Evolutionary conservation across 2,113 vertebrate species (phyloP).

Genomic region (Daboia siamensis): DNA sequence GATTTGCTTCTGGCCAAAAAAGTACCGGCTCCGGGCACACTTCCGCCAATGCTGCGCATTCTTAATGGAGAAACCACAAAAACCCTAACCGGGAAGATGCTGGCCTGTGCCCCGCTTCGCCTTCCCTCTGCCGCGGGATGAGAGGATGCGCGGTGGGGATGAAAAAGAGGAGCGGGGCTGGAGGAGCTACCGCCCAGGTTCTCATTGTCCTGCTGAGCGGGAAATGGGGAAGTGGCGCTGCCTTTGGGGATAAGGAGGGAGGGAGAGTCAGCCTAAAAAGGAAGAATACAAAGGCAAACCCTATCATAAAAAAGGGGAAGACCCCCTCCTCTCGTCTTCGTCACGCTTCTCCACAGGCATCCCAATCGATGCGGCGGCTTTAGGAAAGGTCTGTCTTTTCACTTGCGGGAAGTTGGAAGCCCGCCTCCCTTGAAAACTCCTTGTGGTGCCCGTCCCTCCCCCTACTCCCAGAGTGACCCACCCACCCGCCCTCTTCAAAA

Average conservation of each 20-base stretch:
- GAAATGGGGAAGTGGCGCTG: neutral
- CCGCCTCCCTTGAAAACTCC: neutral
- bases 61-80: neutral
- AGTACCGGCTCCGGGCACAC: neutral
- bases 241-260: neutral
- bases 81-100: neutral
- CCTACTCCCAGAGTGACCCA: slow-evolving; percentile 19
- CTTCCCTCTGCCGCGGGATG: neutral
- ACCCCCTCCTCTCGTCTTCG: neutral
- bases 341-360: neutral
- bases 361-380: neutral
- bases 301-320: neutral
- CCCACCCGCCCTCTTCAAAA: slow-evolving; percentile 55
- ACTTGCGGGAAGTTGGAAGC: neutral
- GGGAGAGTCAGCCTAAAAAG: neutral
- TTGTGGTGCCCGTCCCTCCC: neutral
- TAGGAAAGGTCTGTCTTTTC: neutral
- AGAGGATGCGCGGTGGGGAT: neutral
- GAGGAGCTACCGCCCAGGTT: neutral
- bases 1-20: neutral
- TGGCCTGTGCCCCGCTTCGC: neutral
- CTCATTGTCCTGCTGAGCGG: neutral
- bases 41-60: neutral
- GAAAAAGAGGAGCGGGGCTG: neutral
- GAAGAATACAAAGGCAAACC: neutral